Evolutionary conservation across 2,797 vertebrate species (phyloP).

Genomic region (Sebastes cheni): DNA sequence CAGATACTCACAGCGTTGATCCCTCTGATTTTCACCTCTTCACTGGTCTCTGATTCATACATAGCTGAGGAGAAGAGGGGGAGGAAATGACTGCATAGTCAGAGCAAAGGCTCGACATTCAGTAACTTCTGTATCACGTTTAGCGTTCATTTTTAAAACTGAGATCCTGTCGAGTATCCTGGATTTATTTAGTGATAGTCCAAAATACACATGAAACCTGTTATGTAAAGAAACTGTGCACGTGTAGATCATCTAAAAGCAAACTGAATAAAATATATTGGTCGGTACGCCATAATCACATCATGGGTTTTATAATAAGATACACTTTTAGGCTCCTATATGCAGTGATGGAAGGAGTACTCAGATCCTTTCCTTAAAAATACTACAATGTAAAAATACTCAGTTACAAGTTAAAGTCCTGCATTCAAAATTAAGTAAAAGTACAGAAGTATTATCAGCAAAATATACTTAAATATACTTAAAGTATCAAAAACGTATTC

Average conservation of each 20-base stretch:
- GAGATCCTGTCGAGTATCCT: not conserved
- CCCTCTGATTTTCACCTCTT: constrained; percentile 79
- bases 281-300: not conserved
- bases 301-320: not conserved
- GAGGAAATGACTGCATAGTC: constrained; percentile 11
- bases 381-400: not conserved
- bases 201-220: not conserved
- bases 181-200: not conserved
- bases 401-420: not conserved
- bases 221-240: not conserved
- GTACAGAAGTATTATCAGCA: not conserved
- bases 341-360: not conserved
- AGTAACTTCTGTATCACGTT: not conserved
- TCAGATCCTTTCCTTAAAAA: not conserved
- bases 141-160: not conserved
- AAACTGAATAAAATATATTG: not conserved
- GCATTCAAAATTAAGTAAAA: not conserved
- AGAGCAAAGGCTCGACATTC: not conserved
- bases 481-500: not conserved
- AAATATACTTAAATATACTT: not conserved
- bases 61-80: constrained; percentile 69
- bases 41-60: constrained; percentile 77
- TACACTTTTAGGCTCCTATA: not conserved
- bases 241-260: not conserved
- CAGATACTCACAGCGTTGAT: constrained; percentile 80